These are phyloP conservation scores for Ptiloglossa arizonensis DNA, from an alignment of 1,140 invertebrate genomes.

Conservation along the genomic window DNA sequence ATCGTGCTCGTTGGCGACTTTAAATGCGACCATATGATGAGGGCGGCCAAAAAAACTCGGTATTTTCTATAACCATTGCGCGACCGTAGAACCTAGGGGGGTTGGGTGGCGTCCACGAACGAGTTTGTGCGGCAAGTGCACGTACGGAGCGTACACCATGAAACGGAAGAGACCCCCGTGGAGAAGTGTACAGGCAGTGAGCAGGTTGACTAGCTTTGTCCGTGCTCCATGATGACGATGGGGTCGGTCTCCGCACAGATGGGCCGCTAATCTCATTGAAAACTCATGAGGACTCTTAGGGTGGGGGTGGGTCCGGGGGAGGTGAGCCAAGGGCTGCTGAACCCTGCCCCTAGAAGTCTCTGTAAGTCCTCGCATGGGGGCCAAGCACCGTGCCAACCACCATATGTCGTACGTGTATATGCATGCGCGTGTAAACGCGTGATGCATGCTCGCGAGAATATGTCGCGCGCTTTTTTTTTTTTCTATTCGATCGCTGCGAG, in stretches of 20 bases:
- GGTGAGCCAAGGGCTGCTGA: constrained; percentile 55
- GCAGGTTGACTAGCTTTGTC: constrained; percentile 81
- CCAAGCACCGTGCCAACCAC: constrained; percentile 78
- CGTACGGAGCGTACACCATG: constrained; percentile 62
- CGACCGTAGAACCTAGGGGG: neutral
- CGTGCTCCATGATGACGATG: constrained; percentile 77
- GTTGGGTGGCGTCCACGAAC: constrained; percentile 24
- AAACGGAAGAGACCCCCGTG: constrained; percentile 65
- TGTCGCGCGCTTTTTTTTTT: constrained; percentile 59
- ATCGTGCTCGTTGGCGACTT: constrained; percentile 72
- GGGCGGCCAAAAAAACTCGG: constrained; percentile 69
- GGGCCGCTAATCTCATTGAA: constrained; percentile 82
- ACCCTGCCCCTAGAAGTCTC: constrained; percentile 58
- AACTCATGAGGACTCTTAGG: constrained; percentile 81
- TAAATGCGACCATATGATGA: constrained; percentile 78
- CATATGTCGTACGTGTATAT: constrained; percentile 81
- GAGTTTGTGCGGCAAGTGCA: constrained; percentile 74
- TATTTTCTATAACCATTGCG: constrained; percentile 60
- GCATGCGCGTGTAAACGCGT: constrained; percentile 57
- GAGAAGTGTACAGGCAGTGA: constrained; percentile 71
- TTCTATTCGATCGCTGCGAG: neutral
- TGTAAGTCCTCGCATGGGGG: constrained; percentile 71
- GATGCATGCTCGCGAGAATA: constrained; percentile 57
- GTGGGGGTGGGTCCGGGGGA: constrained; percentile 52
- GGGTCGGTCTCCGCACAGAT: constrained; percentile 80